phyloP scores from a whole-genome alignment of 1,140 invertebrate species.

The Platyscapa corneri region DNA sequence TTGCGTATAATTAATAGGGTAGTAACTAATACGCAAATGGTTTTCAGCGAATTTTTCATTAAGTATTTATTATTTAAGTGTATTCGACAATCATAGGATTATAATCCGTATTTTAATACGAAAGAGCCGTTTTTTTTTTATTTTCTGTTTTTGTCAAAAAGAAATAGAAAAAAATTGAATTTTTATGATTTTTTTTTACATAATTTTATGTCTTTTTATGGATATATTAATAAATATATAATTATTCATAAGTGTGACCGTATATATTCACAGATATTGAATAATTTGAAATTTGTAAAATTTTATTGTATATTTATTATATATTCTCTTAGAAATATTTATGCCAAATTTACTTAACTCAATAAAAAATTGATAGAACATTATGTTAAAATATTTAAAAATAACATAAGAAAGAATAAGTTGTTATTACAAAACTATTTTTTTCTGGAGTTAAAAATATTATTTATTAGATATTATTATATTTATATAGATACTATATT shows the following conservation, averaged over 20 bases:
- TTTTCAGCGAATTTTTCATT: slow-evolving; percentile 34
- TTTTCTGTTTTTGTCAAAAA: no score
- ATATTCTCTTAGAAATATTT: not conserved
- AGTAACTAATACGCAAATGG: slow-evolving; percentile 11
- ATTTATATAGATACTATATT: no score
- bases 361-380: not conserved
- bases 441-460: no score
- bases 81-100: slow-evolving; percentile 42
- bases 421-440: no score
- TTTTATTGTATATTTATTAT: not conserved
- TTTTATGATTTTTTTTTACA: no score
- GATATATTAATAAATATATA: no score
- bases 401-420: not conserved
- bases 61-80: slow-evolving; percentile 30
- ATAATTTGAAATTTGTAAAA: not conserved
- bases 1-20: slow-evolving; percentile 40
- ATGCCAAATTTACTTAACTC: not conserved
- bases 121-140: no score
- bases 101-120: slow-evolving; percentile 9
- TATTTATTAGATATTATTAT: no score
- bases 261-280: not conserved
- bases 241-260: not conserved
- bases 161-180: no score
- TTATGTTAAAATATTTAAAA: not conserved
- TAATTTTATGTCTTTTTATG: no score